A percentile compares a stretch with the other conserved stretches of the same genome.
Conservation (phyloP, 2,113 vertebrate genomes). For the Psephotus haematonotus region DNA sequence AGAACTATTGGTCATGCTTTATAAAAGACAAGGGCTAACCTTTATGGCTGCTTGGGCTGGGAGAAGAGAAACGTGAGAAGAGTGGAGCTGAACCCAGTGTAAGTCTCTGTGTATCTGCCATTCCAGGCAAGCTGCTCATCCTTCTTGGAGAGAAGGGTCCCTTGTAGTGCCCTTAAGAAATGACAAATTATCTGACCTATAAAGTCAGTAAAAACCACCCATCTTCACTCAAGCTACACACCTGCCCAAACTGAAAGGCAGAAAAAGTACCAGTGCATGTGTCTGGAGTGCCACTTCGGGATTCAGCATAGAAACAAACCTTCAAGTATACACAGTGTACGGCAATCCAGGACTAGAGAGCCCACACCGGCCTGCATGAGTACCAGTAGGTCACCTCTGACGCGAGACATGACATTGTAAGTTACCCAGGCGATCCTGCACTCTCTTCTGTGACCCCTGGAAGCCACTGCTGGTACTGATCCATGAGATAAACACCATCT, state of each 20-base stretch:
- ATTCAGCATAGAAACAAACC: neutral
- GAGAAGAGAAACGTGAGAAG: neutral
- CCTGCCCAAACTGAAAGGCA: neutral
- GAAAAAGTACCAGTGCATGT: neutral
- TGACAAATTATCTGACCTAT: neutral
- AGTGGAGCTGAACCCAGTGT: neutral
- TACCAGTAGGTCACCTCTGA: neutral
- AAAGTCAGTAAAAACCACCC: neutral
- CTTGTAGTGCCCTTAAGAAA: neutral
- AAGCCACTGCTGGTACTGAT: accelerated
- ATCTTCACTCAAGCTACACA: neutral
- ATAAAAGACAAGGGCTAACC: neutral
- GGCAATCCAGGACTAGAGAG: neutral
- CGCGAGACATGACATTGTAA: neutral
- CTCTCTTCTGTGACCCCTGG: neutral
- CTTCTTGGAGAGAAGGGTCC: neutral
- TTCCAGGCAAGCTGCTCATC: neutral
- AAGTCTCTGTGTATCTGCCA: neutral
- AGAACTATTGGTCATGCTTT: conserved; percentile 12
- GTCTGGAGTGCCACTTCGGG: neutral
- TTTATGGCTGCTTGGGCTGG: neutral
- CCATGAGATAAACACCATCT: neutral
- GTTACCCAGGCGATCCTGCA: neutral
- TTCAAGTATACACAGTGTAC: neutral
- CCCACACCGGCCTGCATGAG: neutral